Evolutionary conservation across 2,113 vertebrate species (phyloP).

Genomic region (Coptodon rendalli): DNA sequence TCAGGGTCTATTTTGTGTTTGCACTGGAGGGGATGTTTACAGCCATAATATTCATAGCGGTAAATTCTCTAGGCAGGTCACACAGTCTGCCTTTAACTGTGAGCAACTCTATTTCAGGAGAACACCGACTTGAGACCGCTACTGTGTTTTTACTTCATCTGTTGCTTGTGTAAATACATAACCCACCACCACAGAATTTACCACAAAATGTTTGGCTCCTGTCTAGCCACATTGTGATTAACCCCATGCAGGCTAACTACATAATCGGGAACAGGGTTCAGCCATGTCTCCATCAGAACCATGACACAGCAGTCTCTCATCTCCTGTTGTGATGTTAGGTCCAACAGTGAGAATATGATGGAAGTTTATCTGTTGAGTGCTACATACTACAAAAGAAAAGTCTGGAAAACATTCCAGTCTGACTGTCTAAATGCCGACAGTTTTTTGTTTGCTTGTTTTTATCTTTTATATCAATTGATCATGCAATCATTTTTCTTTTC

Average conservation of each 20-base stretch:
- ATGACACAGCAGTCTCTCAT: neutral
- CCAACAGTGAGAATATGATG: neutral
- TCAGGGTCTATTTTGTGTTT: neutral
- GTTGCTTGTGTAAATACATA: neutral
- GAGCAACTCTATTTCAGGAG: neutral
- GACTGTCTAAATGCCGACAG: neutral
- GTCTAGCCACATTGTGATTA: neutral
- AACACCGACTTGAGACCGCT: neutral
- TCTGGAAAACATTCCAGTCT: neutral
- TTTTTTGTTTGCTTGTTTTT: neutral
- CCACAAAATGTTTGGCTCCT: neutral
- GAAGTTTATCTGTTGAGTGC: neutral
- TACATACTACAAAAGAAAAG: neutral
- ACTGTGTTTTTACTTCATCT: neutral
- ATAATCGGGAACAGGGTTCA: neutral
- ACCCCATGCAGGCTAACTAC: neutral
- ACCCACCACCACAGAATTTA: fast-evolving
- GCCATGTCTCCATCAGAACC: neutral
- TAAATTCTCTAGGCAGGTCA: neutral
- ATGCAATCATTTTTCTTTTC: neutral
- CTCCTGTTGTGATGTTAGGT: neutral
- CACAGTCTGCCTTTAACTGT: neutral
- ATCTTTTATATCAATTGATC: neutral
- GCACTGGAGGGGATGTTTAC: neutral
- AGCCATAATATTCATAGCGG: fast-evolving